These are phyloP conservation scores for Rhinoderma darwinii DNA, from an alignment of 2,113 vertebrate species.

Conservation along the genomic window DNA sequence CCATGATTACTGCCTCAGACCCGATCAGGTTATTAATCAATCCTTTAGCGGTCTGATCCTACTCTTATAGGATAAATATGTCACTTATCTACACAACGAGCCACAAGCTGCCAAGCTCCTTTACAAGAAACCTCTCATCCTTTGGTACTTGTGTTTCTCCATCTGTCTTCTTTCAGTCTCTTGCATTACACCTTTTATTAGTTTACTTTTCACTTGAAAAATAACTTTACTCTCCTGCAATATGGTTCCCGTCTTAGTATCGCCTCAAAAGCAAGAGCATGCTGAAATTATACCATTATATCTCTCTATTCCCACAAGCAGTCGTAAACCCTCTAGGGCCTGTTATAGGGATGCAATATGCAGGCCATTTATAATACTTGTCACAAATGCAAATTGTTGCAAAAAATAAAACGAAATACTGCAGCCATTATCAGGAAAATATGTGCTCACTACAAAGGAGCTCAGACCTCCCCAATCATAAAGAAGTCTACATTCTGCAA, in stretches of 20 bases:
- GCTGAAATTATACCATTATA: not conserved
- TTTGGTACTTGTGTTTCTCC: not conserved
- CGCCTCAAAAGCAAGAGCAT: not conserved
- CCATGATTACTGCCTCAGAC: slow-evolving; percentile 40
- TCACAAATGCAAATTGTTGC: not conserved
- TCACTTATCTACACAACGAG: slow-evolving; percentile 50
- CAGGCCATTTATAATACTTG: slow-evolving; percentile 17
- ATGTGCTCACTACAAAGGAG: not conserved
- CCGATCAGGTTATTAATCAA: slow-evolving; percentile 42
- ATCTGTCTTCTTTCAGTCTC: not conserved
- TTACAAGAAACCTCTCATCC: slow-evolving; percentile 13
- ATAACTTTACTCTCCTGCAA: not conserved
- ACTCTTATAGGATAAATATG: slow-evolving; percentile 39
- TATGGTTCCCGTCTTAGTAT: not conserved
- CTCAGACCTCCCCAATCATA: not conserved
- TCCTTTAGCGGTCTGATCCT: slow-evolving; percentile 17
- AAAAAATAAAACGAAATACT: not conserved
- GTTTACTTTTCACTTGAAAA: not conserved
- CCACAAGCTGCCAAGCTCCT: not conserved
- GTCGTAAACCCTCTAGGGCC: not conserved
- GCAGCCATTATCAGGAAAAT: not conserved
- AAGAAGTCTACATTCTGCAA: not conserved
- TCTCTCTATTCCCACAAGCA: not conserved
- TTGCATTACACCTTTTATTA: not conserved
- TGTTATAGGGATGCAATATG: not conserved